Percentiles rank a stretch among this genome's conserved stretches.
These are phyloP conservation scores for Glaucopsyche alexis DNA, from an alignment of 2,888 invertebrate species.

Conservation along the genomic window DNA sequence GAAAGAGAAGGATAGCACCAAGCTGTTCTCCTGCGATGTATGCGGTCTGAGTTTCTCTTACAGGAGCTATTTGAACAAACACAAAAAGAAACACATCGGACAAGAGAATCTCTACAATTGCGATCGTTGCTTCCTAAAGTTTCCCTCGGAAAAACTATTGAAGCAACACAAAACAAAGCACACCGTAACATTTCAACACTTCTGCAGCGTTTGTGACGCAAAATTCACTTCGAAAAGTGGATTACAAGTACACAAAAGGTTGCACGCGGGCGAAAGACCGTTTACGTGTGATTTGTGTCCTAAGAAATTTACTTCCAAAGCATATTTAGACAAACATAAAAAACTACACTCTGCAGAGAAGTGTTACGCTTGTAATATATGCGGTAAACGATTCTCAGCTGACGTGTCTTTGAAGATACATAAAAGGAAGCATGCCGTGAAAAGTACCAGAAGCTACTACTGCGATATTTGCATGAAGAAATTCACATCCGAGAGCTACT, in stretches of 20 bases:
- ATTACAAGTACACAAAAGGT: neutral
- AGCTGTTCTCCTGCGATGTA: neutral
- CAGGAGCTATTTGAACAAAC: constrained; percentile 5
- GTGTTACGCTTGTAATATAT: neutral
- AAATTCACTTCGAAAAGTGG: constrained; percentile 12
- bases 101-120: neutral
- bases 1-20: neutral
- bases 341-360: neutral
- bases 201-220: neutral
- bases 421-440: neutral
- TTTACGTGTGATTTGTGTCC: neutral
- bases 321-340: constrained; percentile 3
- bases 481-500: neutral
- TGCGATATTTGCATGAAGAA: constrained; percentile 13
- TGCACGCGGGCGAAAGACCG: constrained; percentile 7
- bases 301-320: constrained; percentile 1
- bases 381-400: neutral
- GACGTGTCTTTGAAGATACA: neutral
- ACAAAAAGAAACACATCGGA: neutral
- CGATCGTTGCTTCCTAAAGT: neutral
- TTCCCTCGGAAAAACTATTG: neutral
- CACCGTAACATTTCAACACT: neutral
- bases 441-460: neutral
- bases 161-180: constrained; percentile 14
- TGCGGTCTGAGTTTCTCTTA: constrained; percentile 7